Evolutionary conservation across 2,888 invertebrate species (phyloP).

Genomic region (Lithophane ornitopus): DNA sequence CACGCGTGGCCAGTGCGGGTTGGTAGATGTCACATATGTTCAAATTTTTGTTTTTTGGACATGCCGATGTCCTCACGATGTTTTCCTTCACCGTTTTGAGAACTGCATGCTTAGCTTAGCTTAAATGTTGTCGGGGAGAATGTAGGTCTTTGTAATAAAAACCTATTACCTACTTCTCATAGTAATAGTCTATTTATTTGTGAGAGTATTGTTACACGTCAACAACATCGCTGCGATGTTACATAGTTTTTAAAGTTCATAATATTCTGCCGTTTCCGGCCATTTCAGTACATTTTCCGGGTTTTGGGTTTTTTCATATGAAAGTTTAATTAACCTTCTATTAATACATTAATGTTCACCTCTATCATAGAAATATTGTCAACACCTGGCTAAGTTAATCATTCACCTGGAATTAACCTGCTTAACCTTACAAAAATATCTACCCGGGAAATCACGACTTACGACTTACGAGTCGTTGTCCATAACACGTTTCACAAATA

Average conservation of each 20-base stretch:
- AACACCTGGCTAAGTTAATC: constrained; percentile 2
- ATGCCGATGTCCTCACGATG: too few species aligned
- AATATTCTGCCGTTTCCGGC: too few species aligned
- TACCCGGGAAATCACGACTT: constrained; percentile 21
- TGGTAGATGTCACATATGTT: too few species aligned
- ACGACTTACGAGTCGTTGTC: constrained; percentile 29
- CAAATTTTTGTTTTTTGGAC: too few species aligned
- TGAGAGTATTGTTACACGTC: too few species aligned
- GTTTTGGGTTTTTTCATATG: background rate
- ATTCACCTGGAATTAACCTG: constrained; percentile 40
- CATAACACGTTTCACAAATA: constrained; percentile 34
- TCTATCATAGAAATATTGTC: background rate
- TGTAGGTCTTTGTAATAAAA: background rate
- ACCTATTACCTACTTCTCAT: background rate
- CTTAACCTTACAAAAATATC: constrained; percentile 44
- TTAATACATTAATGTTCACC: background rate
- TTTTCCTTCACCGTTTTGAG: too few species aligned
- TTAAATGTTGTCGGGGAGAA: background rate
- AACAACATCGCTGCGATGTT: too few species aligned
- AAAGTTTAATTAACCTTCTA: background rate
- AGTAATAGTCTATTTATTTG: too few species aligned
- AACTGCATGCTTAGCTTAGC: background rate
- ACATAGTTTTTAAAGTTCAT: too few species aligned
- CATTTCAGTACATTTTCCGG: too few species aligned
- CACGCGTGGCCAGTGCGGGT: too few species aligned